These are phyloP conservation scores for Ashinkailepas kermadecensis DNA, from an alignment of 2,888 invertebrate species.

Conservation along the genomic window DNA sequence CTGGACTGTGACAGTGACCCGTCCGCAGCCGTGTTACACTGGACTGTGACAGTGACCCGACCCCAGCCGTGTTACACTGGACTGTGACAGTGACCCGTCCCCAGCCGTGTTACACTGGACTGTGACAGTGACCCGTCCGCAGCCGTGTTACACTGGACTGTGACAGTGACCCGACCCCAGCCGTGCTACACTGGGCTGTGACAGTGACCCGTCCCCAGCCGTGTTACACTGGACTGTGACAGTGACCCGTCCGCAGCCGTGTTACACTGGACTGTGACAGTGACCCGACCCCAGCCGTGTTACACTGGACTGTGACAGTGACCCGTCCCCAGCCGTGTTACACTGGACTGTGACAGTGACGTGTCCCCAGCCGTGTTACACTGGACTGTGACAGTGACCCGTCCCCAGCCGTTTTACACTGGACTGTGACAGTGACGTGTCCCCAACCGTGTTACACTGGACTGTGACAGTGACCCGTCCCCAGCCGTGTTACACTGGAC, in stretches of 20 bases:
- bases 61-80: conserved; percentile 46
- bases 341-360: conserved; percentile 43
- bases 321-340: conserved; percentile 41
- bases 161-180: background rate
- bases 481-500: conserved; percentile 48
- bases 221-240: conserved; percentile 48
- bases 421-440: conserved; percentile 38
- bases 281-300: conserved; percentile 39
- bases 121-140: background rate
- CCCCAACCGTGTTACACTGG: conserved; percentile 46
- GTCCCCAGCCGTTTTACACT: conserved; percentile 45
- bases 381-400: conserved; percentile 42
- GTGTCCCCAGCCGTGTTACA: conserved; percentile 42
- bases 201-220: conserved; percentile 12
- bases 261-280: conserved; percentile 47
- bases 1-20: conserved; percentile 42
- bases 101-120: conserved; percentile 48
- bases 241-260: conserved; percentile 31
- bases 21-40: conserved; percentile 45
- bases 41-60: conserved; percentile 38
- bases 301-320: conserved; percentile 44
- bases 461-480: conserved; percentile 36
- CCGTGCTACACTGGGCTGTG: conserved; percentile 47
- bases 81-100: conserved; percentile 36
- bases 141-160: conserved; percentile 48